Evolutionary conservation across 2,888 invertebrate genomes (phyloP).

Genomic region (Caenorhabditis panamensis): DNA sequence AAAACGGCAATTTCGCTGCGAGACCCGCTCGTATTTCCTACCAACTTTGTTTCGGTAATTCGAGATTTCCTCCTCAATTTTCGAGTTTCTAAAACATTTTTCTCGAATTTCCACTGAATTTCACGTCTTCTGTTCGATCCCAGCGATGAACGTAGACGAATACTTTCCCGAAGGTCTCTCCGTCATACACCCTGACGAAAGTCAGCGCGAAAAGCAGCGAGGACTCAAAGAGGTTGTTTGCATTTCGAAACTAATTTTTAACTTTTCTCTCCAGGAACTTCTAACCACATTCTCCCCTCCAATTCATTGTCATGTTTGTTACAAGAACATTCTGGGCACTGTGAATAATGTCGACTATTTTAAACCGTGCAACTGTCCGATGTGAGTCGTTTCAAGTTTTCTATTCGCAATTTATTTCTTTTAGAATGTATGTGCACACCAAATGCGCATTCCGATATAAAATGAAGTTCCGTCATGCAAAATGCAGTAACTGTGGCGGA

Average conservation of each 20-base stretch:
- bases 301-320: slow-evolving; percentile 54
- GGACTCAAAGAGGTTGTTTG: slow-evolving; percentile 3
- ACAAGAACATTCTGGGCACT: slow-evolving; percentile 14
- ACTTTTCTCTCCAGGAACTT: background rate
- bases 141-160: slow-evolving; percentile 43
- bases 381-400: slow-evolving; percentile 11
- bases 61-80: background rate
- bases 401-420: background rate
- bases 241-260: background rate
- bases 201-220: slow-evolving; percentile 27
- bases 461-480: slow-evolving; percentile 29
- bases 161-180: slow-evolving; percentile 49
- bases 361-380: slow-evolving; percentile 48
- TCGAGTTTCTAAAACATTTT: slow-evolving; percentile 2
- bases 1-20: background rate
- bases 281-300: background rate
- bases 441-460: slow-evolving; percentile 28
- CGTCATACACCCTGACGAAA: slow-evolving; percentile 46
- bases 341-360: slow-evolving; percentile 42
- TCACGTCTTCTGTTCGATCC: background rate
- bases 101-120: too few relatives aligned
- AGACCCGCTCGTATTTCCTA: slow-evolving; percentile 15
- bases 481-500: slow-evolving; percentile 47
- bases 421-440: slow-evolving; percentile 46
- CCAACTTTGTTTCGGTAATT: background rate